phyloP scores from a whole-genome alignment of 2,888 invertebrate genomes.

The Diarsia rubi region DNA sequence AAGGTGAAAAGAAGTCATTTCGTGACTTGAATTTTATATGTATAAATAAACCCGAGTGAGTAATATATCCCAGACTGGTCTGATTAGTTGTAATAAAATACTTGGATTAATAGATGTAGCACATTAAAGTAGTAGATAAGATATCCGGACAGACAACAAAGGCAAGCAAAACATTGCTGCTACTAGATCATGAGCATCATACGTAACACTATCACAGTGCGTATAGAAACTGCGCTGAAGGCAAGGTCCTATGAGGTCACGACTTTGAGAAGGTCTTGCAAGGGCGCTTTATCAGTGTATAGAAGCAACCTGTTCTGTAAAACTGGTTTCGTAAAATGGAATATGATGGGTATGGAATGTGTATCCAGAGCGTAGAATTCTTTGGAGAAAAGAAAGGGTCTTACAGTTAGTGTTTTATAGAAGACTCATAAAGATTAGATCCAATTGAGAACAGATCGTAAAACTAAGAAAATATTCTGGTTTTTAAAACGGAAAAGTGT shows the following conservation, averaged over 20 bases:
- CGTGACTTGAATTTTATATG: not conserved
- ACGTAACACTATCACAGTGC: constrained; percentile 50
- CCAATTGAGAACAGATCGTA: constrained; percentile 7
- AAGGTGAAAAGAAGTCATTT: constrained; percentile 1
- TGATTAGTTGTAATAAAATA: not conserved
- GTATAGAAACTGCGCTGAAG: constrained; percentile 75
- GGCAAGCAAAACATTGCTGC: constrained; percentile 27
- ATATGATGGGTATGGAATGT: constrained; percentile 64
- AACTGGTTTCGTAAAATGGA: constrained; percentile 76
- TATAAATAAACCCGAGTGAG: not conserved
- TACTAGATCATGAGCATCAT: constrained; percentile 12
- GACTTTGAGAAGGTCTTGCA: constrained; percentile 87
- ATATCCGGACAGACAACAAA: constrained; percentile 17
- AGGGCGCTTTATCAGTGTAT: constrained; percentile 79
- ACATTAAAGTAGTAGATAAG: not conserved
- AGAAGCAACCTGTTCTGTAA: constrained; percentile 69
- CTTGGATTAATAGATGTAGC: not conserved
- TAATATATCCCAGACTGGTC: not conserved
- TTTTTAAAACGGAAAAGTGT: constrained; percentile 38
- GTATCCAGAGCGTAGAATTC: constrained; percentile 35
- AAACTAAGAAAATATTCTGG: constrained; percentile 22
- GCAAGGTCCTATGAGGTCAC: constrained; percentile 87
- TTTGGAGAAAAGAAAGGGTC: constrained; percentile 18
- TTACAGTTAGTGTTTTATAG: not conserved
- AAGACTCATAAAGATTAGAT: not conserved